Evolutionary conservation across 2,113 vertebrate species (phyloP).

Genomic region (Noctilio leporinus): DNA sequence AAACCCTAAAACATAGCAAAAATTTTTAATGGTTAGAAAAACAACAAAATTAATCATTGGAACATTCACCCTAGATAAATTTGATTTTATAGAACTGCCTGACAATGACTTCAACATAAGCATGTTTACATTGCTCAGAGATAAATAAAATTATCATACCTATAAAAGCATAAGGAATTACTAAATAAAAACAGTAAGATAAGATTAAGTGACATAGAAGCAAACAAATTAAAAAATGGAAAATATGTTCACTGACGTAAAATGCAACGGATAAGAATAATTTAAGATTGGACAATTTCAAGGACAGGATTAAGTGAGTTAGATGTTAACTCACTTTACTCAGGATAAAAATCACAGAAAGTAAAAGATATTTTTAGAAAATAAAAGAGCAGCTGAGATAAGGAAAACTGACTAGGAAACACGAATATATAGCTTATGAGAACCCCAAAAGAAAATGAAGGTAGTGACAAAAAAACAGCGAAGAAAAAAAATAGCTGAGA

Average conservation of each 20-base stretch:
- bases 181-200: background rate
- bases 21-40: slow-evolving; percentile 1
- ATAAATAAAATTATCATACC: background rate
- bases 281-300: background rate
- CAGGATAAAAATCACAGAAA: background rate
- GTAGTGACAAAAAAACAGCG: background rate
- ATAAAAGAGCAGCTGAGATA: background rate
- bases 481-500: background rate
- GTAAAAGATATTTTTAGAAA: slow-evolving; percentile 19
- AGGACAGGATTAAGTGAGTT: background rate
- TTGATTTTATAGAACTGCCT: background rate
- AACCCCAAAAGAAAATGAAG: slow-evolving; percentile 9
- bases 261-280: background rate
- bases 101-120: background rate
- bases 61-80: background rate
- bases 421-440: background rate
- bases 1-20: slow-evolving; percentile 11
- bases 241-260: slow-evolving; percentile 7
- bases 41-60: background rate
- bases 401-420: background rate
- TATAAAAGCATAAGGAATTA: background rate
- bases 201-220: slow-evolving; percentile 17
- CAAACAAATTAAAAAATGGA: slow-evolving; percentile 1
- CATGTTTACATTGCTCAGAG: background rate
- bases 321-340: background rate